phyloP scores from a whole-genome alignment of 2,113 vertebrate species.

The Datnioides undecimradiatus region DNA sequence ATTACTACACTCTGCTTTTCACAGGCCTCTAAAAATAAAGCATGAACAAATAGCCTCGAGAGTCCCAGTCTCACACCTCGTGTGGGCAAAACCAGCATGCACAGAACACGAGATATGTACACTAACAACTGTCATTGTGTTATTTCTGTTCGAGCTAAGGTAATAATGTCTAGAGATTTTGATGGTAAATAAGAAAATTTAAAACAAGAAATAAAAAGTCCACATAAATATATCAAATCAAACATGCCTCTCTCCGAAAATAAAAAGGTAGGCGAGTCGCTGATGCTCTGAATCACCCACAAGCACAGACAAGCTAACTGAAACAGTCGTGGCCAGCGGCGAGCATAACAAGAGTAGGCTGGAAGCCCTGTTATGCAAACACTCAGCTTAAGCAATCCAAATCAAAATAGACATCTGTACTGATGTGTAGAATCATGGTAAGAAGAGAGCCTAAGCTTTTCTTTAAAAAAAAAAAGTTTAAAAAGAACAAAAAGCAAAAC shows the following conservation, averaged over 20 bases:
- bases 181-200: background rate
- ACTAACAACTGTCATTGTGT: background rate
- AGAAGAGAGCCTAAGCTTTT: constrained; percentile 14
- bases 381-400: constrained; percentile 44
- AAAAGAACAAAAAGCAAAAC: constrained; percentile 29
- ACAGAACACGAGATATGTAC: constrained; percentile 12
- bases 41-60: constrained; percentile 15
- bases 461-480: background rate
- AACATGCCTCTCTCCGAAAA: constrained; percentile 18
- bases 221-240: constrained; percentile 21
- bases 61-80: constrained; percentile 16
- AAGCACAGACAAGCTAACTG: constrained; percentile 65
- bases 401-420: constrained; percentile 56
- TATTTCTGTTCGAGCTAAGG: constrained; percentile 16
- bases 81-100: constrained; percentile 47
- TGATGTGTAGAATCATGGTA: constrained; percentile 40
- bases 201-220: constrained; percentile 10
- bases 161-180: background rate
- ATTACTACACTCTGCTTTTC: constrained; percentile 43
- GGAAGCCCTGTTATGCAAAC: constrained; percentile 69
- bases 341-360: constrained; percentile 62
- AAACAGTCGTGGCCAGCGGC: constrained; percentile 51
- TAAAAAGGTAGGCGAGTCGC: constrained; percentile 39
- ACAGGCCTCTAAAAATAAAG: constrained; percentile 42
- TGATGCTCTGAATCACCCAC: constrained; percentile 68